Percentiles rank a stretch among this genome's conserved stretches.
These are phyloP conservation scores for Cheilosia soror DNA, from an alignment of 2,888 invertebrate genomes.

Conservation along the genomic window DNA sequence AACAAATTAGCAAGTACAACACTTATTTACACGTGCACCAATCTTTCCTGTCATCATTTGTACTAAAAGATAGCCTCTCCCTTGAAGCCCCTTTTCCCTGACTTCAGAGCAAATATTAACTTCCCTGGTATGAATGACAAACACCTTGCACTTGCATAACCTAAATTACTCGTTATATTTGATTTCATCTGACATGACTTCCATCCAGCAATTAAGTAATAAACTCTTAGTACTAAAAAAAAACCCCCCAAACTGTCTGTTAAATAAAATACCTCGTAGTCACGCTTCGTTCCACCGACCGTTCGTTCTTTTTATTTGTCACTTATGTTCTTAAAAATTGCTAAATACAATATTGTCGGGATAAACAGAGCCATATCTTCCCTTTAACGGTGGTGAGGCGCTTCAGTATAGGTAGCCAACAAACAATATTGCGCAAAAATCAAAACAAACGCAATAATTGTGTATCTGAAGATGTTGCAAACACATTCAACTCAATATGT, in stretches of 20 bases:
- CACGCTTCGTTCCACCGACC: conserved; percentile 9
- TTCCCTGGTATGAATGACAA: not conserved
- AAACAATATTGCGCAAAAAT: conserved; percentile 33
- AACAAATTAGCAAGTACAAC: too few relatives aligned
- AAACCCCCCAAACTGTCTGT: not conserved
- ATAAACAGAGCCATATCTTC: not conserved
- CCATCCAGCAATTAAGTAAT: not conserved
- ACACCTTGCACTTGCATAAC: not conserved
- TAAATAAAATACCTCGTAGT: not conserved
- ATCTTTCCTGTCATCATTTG: not conserved
- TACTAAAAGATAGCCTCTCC: not conserved
- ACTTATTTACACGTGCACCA: not conserved
- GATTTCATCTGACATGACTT: not conserved
- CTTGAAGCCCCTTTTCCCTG: not conserved
- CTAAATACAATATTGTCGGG: not conserved
- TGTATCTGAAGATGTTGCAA: conserved; percentile 13
- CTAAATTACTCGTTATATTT: not conserved
- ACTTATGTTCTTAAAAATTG: not conserved
- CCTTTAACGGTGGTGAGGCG: not conserved
- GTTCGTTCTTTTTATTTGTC: not conserved
- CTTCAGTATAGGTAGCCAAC: conserved; percentile 32
- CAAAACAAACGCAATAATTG: conserved; percentile 9
- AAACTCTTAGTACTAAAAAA: conserved; percentile 1
- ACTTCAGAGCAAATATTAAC: not conserved
- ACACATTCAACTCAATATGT: not conserved